Evolutionary conservation across 2,113 vertebrate species (phyloP), one percentile per base, ranked within the genome.

Genomic region (Suricata suricatta): DNA sequence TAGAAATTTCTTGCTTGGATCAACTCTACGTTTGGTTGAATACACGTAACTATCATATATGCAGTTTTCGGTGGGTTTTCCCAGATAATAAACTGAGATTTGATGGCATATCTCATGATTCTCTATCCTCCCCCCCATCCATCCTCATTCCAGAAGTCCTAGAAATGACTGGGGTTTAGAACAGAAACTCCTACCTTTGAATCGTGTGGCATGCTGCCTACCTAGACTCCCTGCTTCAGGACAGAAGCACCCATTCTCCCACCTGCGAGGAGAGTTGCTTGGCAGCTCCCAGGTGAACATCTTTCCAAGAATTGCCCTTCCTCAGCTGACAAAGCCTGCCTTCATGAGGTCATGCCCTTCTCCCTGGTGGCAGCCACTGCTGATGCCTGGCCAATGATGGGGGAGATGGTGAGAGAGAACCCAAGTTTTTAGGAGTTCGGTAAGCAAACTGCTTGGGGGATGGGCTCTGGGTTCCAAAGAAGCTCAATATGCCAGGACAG

Each of bases 1-100:
- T 47, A 86, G 66, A 86, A 93, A 76, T 11, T 33, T 63, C 76
- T 52, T 80, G 44, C 44, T 80, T 52, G 33, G 15, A 80, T 82
- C 17, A 31, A 54, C 29, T 76, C 27, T 86, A 79, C 35, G 13
- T 80, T 72, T 76, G 47, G n/a, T 90, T 86, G 93, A 82, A 54
- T 33, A 86, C 23, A 71, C 19, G 64, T 60, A 80, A 47, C 7
- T 23, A 66, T 54, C 87, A 29, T 27, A 63, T 4, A 13, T 4
- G 4, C 16, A 69, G 38, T 33, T 76, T 90, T 89, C 72, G 69
- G 60, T 74, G 35, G 50, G 44, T 41, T 86, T 86, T 80, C n/a
- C 44, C n/a, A 50, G 50, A 81, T 81, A 63, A 93, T 23, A 33
- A 74, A 44, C 35, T 17, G 68, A 93, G 44, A 82, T 64, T 57